These are phyloP conservation scores for Cephalophus harveyi DNA, from an alignment of 2,113 vertebrate genomes.

Conservation along the genomic window DNA sequence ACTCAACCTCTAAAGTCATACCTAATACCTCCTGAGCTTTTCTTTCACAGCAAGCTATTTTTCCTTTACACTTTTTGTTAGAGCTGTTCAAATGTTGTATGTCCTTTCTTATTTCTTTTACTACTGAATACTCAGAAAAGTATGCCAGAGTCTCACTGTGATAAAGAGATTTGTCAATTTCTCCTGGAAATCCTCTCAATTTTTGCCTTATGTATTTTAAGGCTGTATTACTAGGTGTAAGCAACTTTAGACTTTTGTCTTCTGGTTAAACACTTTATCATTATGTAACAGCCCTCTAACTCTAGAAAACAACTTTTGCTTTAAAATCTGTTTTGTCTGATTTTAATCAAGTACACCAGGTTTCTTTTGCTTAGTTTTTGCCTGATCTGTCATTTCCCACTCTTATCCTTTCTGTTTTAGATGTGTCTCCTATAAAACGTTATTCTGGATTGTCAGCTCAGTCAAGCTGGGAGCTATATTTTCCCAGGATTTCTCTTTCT, in stretches of 20 bases:
- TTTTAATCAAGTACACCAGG: not conserved
- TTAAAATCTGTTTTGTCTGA: not conserved
- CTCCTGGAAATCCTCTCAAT: not conserved
- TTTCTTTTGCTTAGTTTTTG: not conserved
- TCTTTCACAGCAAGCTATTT: not conserved
- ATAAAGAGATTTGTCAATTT: not conserved
- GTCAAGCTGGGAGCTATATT: not conserved
- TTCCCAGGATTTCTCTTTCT: not conserved
- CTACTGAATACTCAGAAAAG: not conserved
- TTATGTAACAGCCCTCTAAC: not conserved
- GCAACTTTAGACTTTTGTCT: not conserved
- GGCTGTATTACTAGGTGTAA: not conserved
- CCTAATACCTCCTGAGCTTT: not conserved
- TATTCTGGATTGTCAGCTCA: not conserved
- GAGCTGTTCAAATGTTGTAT: not conserved
- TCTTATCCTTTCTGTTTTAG: not conserved
- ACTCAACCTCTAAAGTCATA: not conserved
- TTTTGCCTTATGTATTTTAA: not conserved
- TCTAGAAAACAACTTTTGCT: not conserved
- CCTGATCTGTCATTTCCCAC: not conserved
- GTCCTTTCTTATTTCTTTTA: not conserved
- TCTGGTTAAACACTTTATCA: not conserved
- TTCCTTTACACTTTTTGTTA: not conserved
- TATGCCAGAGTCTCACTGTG: not conserved
- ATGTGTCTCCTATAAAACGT: not conserved